phyloP scores from a whole-genome alignment of 2,888 invertebrate genomes.

The Microctonus hyperodae region DNA sequence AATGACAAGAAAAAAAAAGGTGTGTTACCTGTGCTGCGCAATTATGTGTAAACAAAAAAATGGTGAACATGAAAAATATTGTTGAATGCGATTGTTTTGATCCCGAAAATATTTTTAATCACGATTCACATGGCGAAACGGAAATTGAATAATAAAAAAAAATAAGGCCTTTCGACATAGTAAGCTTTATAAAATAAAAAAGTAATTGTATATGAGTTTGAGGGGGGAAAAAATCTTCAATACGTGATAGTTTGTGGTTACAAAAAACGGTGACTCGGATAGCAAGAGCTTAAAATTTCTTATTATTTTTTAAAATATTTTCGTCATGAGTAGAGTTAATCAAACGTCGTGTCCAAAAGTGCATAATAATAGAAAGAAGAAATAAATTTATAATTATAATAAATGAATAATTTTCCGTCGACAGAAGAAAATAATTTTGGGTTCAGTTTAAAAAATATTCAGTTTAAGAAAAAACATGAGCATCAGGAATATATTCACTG shows the following conservation, averaged over 20 bases:
- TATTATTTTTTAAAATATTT: background rate
- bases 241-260: constrained; percentile 19
- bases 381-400: background rate
- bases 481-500: constrained; percentile 32
- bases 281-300: constrained; percentile 14
- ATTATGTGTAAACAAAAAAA: background rate
- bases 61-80: background rate
- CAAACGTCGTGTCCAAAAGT: background rate
- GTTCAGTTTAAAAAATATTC: too few relatives aligned
- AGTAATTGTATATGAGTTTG: constrained; percentile 8
- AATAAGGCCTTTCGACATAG: constrained; percentile 13
- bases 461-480: too few relatives aligned
- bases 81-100: background rate
- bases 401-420: background rate
- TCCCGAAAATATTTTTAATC: constrained; percentile 10
- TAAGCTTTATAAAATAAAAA: constrained; percentile 24
- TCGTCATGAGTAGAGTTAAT: background rate
- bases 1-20: background rate
- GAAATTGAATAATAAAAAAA: background rate
- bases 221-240: constrained; percentile 2
- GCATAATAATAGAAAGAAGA: background rate
- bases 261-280: constrained; percentile 16
- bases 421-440: too few relatives aligned
- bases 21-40: constrained; percentile 9
- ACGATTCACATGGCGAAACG: background rate